These are phyloP conservation scores for Epistrophe eligans DNA, from an alignment of 2,888 invertebrate species.

Conservation along the genomic window DNA sequence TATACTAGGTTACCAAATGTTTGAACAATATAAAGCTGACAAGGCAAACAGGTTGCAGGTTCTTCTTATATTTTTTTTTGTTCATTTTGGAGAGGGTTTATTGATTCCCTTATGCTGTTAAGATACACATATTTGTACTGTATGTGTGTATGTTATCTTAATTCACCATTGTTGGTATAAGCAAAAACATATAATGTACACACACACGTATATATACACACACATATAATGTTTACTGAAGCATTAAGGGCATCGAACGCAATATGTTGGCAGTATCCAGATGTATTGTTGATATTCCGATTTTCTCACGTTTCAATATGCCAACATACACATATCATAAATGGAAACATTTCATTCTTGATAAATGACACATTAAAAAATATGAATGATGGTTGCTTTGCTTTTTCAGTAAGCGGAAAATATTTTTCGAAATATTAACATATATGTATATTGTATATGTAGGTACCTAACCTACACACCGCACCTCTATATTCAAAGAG, in stretches of 20 bases:
- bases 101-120: constrained; percentile 42
- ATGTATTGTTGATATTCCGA: constrained; percentile 54
- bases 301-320: constrained; percentile 61
- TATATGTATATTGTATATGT: not conserved
- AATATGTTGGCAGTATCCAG: constrained; percentile 49
- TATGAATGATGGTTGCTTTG: constrained; percentile 35
- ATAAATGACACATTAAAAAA: constrained; percentile 45
- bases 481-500: not conserved
- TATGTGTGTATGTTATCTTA: constrained; percentile 51
- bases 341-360: constrained; percentile 42
- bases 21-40: constrained; percentile 45
- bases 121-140: constrained; percentile 3
- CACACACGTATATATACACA: not conserved
- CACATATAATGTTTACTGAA: constrained; percentile 48
- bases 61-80: constrained; percentile 30
- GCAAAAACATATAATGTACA: not conserved
- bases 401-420: not conserved
- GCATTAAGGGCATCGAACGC: constrained; percentile 53
- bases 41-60: constrained; percentile 64
- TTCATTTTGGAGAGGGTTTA: constrained; percentile 16
- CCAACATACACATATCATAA: constrained; percentile 24
- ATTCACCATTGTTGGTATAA: constrained; percentile 61
- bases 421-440: constrained; percentile 21
- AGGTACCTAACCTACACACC: not conserved
- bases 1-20: constrained; percentile 6